Evolutionary conservation across 35 echinoderm and acorn worm species (phyloP).

Genomic region (Anneissia japonica): DNA sequence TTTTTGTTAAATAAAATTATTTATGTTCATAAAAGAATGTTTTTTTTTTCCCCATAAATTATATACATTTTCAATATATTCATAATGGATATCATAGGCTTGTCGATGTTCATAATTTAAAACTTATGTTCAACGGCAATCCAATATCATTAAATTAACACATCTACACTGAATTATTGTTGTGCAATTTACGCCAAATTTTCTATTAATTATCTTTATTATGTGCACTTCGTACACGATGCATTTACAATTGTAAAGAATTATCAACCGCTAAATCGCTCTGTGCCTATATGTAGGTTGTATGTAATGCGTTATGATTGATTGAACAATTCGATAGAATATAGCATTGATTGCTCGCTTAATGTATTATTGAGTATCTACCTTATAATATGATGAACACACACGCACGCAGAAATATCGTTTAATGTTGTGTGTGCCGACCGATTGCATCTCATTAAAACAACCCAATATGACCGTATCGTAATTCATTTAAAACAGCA

Average conservation of each 20-base stretch:
- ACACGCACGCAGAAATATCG: neutral
- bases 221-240: too few species aligned
- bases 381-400: neutral
- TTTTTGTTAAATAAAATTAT: too few species aligned
- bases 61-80: too few species aligned
- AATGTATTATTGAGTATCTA: neutral
- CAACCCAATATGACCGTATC: neutral
- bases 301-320: neutral
- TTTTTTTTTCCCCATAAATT: too few species aligned
- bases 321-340: neutral
- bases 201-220: too few species aligned
- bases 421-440: neutral
- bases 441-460: neutral
- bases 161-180: too few species aligned
- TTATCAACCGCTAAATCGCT: neutral
- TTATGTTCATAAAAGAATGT: too few species aligned
- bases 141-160: too few species aligned
- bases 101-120: too few species aligned
- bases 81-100: too few species aligned
- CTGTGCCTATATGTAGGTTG: neutral
- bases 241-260: neutral
- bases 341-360: neutral
- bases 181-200: too few species aligned
- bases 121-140: too few species aligned
- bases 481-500: neutral